phyloP scores from a whole-genome alignment of 2,797 vertebrate genomes.

The Notolabrus celidotus region DNA sequence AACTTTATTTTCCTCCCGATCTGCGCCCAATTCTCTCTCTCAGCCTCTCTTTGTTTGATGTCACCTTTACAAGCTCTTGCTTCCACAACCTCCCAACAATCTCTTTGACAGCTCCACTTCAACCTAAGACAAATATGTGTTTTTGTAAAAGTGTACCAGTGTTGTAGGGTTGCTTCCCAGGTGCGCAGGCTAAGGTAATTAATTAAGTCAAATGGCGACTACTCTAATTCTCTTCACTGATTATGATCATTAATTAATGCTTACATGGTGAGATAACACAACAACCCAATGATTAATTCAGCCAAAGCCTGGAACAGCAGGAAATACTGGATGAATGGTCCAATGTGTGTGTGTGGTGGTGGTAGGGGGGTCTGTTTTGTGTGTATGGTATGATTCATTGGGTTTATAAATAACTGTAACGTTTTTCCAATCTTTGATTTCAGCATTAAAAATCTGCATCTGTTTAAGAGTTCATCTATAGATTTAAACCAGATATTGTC shows the following conservation, averaged over 20 bases:
- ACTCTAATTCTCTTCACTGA: conserved; percentile 75
- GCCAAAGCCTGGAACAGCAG: conserved; percentile 39
- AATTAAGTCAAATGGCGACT: conserved; percentile 69
- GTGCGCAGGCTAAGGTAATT: conserved; percentile 68
- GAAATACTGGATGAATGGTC: conserved; percentile 51
- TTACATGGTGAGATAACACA: conserved; percentile 73
- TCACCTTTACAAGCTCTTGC: not conserved
- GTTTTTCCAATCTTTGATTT: not conserved
- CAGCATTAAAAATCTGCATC: not conserved
- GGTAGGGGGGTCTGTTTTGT: too few relatives aligned
- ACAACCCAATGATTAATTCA: conserved; percentile 51
- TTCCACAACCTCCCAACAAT: not conserved
- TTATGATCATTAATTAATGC: conserved; percentile 83
- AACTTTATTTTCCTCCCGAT: too few relatives aligned
- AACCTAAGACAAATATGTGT: conserved; percentile 23
- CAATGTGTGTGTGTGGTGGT: conserved; percentile 47
- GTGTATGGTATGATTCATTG: conserved; percentile 22
- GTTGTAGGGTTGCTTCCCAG: conserved; percentile 37
- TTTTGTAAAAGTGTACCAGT: conserved; percentile 24
- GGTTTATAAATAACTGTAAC: not conserved
- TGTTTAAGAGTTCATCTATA: not conserved
- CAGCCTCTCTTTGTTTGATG: not conserved
- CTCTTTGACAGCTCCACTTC: not conserved
- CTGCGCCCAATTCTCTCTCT: too few relatives aligned
- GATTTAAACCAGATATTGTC: too few relatives aligned